Percentiles rank a stretch among this genome's conserved stretches.
These are phyloP conservation scores for Ciconia nigra DNA, from an alignment of 2,797 vertebrate genomes.

Conservation along the genomic window DNA sequence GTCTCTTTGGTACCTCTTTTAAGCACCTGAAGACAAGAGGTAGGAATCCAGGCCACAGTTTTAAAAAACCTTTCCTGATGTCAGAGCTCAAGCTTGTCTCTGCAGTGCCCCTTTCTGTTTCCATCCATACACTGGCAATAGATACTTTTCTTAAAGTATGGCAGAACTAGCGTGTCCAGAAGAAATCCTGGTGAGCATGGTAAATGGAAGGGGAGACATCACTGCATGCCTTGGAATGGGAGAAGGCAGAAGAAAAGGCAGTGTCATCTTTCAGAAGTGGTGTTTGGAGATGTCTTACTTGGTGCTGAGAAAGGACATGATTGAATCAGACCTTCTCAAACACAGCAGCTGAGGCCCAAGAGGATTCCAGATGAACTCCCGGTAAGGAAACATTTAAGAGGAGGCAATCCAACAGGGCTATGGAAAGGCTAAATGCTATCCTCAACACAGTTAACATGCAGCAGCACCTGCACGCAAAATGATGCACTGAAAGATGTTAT, in stretches of 20 bases:
- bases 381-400: not conserved
- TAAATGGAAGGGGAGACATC: not conserved
- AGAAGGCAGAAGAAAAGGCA: not conserved
- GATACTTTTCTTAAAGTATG: not conserved
- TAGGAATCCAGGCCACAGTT: not conserved
- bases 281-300: not conserved
- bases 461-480: not conserved
- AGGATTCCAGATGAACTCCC: not conserved
- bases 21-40: not conserved
- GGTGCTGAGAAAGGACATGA: not conserved
- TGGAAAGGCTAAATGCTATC: not conserved
- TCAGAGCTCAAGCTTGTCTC: not conserved
- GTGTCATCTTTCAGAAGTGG: not conserved
- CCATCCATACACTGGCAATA: not conserved
- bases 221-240: not conserved
- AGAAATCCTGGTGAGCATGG: not conserved
- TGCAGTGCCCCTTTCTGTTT: not conserved
- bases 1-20: not conserved
- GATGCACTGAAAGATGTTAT: not conserved
- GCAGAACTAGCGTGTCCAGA: not conserved
- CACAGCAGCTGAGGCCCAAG: not conserved
- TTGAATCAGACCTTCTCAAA: not conserved
- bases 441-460: not conserved
- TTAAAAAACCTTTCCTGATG: not conserved
- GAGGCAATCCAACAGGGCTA: not conserved